Conservation (phyloP, 1,140 invertebrate species). For the Hormaphis cornu region DNA sequence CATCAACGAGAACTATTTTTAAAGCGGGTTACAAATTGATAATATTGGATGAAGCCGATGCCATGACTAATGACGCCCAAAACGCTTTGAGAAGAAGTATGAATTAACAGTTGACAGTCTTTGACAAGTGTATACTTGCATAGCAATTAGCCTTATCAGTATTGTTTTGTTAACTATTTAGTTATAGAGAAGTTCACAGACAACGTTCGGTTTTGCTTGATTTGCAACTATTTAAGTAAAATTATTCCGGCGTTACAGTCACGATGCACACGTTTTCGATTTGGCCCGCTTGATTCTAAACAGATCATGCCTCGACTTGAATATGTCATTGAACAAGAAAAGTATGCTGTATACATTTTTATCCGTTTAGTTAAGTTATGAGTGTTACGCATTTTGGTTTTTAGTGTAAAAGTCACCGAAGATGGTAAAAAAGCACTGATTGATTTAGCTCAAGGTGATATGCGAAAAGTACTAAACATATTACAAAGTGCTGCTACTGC, state of each 20-base stretch:
- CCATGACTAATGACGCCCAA: conserved; percentile 99
- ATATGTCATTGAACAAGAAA: conserved; percentile 75
- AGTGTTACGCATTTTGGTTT: conserved; percentile 36
- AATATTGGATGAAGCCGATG: conserved; percentile 98
- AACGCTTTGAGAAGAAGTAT: conserved; percentile 90
- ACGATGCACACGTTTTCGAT: conserved; percentile 92
- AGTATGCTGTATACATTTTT: conserved; percentile 50
- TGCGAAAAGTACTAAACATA: conserved; percentile 94
- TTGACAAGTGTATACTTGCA: too few species aligned
- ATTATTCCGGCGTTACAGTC: conserved; percentile 98
- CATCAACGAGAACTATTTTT: conserved; percentile 92
- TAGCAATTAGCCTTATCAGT: neutral
- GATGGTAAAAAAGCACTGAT: conserved; percentile 87
- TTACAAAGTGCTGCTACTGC: conserved; percentile 86
- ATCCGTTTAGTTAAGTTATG: conserved; percentile 22
- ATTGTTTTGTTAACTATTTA: conserved; percentile 44
- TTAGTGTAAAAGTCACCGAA: conserved; percentile 72
- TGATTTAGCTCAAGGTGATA: conserved; percentile 88
- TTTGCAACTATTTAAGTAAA: conserved; percentile 97
- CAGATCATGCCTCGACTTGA: conserved; percentile 87
- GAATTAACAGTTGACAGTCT: neutral
- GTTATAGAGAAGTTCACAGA: conserved; percentile 99
- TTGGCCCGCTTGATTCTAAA: conserved; percentile 74
- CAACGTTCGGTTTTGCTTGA: conserved; percentile 96
- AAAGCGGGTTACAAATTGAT: conserved; percentile 90